Evolutionary conservation across 2,113 vertebrate genomes (phyloP).

Genomic region (Corvus moneduloides): DNA sequence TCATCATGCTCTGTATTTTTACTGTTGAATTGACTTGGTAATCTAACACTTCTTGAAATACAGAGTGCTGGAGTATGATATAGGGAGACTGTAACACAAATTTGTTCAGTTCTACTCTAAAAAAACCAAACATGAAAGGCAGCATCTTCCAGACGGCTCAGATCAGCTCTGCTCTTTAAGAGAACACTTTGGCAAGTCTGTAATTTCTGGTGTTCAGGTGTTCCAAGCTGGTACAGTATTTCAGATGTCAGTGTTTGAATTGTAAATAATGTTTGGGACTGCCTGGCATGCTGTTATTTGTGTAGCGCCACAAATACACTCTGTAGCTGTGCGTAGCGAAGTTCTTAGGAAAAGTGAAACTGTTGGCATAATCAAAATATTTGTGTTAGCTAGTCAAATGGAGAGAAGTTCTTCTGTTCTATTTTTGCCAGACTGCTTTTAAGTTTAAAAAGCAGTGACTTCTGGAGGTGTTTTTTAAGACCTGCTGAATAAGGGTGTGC

Average conservation of each 20-base stretch:
- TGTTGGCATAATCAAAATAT: not conserved
- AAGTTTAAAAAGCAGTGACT: not conserved
- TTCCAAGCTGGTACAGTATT: not conserved
- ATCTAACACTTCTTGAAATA: not conserved
- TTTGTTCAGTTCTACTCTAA: not conserved
- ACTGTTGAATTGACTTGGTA: not conserved
- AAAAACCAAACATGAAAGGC: not conserved
- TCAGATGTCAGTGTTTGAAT: constrained; percentile 7
- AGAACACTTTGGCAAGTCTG: not conserved
- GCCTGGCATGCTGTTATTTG: not conserved
- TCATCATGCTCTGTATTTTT: not conserved
- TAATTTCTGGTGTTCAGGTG: not conserved
- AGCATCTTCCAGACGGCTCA: not conserved
- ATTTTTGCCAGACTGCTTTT: not conserved
- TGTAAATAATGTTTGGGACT: not conserved
- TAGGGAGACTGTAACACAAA: not conserved
- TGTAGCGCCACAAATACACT: not conserved
- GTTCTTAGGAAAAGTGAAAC: constrained; percentile 8
- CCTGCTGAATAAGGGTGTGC: not conserved
- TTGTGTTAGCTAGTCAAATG: not conserved
- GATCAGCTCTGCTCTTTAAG: not conserved
- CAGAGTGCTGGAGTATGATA: not conserved
- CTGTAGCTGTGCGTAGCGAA: not conserved
- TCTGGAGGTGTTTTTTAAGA: not conserved
- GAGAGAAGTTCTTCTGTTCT: not conserved